Base-by-base conservation (phyloP, 2,113 vertebrate genomes). In the Bufo gargarizans region DNA sequence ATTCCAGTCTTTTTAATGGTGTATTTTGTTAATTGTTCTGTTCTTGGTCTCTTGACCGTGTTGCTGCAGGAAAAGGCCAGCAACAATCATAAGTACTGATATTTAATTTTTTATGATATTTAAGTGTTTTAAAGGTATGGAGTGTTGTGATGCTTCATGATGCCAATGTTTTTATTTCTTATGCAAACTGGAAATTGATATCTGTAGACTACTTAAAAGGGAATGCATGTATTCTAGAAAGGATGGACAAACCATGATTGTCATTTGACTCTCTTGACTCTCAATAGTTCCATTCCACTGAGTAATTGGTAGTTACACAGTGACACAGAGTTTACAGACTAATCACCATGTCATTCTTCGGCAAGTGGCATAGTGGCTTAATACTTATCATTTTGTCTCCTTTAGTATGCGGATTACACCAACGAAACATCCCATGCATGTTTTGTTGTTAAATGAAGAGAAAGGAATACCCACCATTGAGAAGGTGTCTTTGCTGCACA, bases 61-160 rank as follows among this genome's bases (percentile, higher is more conserved):
- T 77, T 86, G 33, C 84, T 86, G 55, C 72, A 74, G 19, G 58
- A 86, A 84, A 50, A 63, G 58, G 43, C 10, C 58, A 49, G 84
- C 58, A 49, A 63, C 77, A 49, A 58, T 72, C 33, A 49, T 9
- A 47, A 80, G 22, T 55, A 87, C 61, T 87, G 45, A 49, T 43
- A 58, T 71, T 69, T 87, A 74, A 22, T 72, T 82, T 81, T 84
- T 58, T 49, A 67, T 79, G 6, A 9, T 86, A 86, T 86, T 86
- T 86, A 71, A 69, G 47, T 81, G 53, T 87, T 80, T 59, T 87
- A 7, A 72, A 82, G 65, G 58, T 81, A 56, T 55, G 67, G 65
- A 72, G 55, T 67, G 49, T 79, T 19, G 13, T 69, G 53, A 80
- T 80, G 56, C 84, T 86, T 77, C 71, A 87, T 56, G 56, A 67